Evolutionary conservation across 2,797 vertebrate species (phyloP).

Genomic region (Helarctos malayanus): DNA sequence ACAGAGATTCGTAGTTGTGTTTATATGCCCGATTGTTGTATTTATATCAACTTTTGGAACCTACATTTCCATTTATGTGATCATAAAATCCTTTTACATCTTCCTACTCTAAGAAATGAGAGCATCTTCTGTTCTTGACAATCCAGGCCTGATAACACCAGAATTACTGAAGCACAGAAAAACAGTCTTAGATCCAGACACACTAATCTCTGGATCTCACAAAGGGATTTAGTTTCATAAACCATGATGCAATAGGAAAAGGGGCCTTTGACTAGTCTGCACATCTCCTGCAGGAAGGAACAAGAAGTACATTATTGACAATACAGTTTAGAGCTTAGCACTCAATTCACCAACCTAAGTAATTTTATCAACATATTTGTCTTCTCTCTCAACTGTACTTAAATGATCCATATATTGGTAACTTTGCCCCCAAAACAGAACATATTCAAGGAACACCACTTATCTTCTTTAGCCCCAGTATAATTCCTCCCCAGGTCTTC

Average conservation of each 20-base stretch:
- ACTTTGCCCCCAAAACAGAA: neutral
- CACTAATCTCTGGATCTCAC: neutral
- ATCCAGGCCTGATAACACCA: constrained; percentile 18
- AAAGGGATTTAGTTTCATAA: neutral
- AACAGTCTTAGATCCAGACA: neutral
- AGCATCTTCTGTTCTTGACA: constrained; percentile 5
- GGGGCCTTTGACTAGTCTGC: neutral
- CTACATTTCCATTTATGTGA: constrained; percentile 33
- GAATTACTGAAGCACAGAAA: neutral
- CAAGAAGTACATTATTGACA: neutral
- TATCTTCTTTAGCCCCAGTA: neutral
- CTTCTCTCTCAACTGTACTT: neutral
- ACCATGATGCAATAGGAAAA: constrained; percentile 25
- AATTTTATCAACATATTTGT: constrained; percentile 24
- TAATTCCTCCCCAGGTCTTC: neutral
- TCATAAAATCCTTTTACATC: constrained; percentile 50
- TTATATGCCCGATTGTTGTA: neutral
- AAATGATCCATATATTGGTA: neutral
- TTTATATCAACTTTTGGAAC: constrained; percentile 34
- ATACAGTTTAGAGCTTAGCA: neutral
- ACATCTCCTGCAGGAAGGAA: neutral
- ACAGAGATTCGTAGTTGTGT: constrained; percentile 18
- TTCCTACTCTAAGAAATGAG: constrained; percentile 58
- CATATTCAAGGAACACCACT: neutral
- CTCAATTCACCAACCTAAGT: neutral